Conservation (phyloP, 2,797 vertebrate species). For the Streptopelia turtur region DNA sequence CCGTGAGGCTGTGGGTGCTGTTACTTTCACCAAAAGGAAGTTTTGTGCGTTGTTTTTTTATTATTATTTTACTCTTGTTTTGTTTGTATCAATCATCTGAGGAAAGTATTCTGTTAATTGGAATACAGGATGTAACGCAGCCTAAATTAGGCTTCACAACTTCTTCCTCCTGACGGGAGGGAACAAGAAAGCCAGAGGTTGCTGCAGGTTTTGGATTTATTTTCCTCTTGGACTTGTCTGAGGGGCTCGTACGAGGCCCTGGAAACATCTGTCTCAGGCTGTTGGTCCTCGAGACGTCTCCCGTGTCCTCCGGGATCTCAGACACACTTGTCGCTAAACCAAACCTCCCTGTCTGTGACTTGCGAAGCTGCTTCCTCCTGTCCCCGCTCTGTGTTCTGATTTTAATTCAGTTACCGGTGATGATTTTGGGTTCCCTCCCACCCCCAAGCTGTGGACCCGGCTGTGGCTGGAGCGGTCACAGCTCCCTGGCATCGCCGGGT, state of each 20-base stretch:
- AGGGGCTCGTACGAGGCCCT: not conserved
- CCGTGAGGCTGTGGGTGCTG: not conserved
- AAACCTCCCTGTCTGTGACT: not conserved
- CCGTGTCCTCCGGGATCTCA: not conserved
- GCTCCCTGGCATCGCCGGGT: not conserved
- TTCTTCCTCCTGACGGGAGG: conserved; percentile 29
- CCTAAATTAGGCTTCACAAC: conserved; percentile 24
- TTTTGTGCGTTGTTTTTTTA: not conserved
- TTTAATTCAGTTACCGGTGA: not conserved
- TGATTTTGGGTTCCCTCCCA: not conserved
- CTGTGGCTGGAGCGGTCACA: not conserved
- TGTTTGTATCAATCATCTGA: not conserved
- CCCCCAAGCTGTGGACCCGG: not conserved
- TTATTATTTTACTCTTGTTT: not conserved
- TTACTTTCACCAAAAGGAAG: conserved; percentile 42
- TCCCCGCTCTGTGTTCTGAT: not conserved
- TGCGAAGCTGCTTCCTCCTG: not conserved
- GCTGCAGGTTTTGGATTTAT: not conserved
- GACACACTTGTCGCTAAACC: not conserved
- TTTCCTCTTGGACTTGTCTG: not conserved
- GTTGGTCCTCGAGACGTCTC: not conserved
- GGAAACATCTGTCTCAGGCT: not conserved
- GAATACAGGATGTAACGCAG: not conserved
- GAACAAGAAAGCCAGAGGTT: not conserved
- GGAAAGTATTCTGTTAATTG: conserved; percentile 23